These are phyloP conservation scores for Geothlypis trichas DNA, from an alignment of 2,113 vertebrate genomes.

Conservation along the genomic window DNA sequence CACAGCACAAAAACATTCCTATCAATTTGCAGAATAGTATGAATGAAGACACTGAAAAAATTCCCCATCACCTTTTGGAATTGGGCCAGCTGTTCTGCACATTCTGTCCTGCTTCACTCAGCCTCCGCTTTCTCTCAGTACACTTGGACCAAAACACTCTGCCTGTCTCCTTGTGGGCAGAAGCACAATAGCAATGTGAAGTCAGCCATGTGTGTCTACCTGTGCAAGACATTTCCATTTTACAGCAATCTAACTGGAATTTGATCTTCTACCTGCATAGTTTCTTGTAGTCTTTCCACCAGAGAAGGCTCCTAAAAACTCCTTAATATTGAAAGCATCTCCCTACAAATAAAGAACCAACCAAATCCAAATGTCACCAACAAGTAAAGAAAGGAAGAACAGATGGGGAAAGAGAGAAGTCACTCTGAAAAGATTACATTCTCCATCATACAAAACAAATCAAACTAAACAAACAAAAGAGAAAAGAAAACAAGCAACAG, in stretches of 20 bases:
- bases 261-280: background rate
- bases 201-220: background rate
- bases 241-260: background rate
- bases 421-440: background rate
- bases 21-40: background rate
- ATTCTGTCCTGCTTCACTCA: background rate
- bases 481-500: background rate
- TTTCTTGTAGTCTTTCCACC: background rate
- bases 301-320: background rate
- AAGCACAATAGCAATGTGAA: fast-evolving
- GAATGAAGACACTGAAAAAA: background rate
- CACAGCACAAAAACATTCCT: background rate
- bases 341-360: background rate
- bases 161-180: background rate
- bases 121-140: background rate
- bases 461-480: background rate
- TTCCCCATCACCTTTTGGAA: background rate
- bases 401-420: background rate
- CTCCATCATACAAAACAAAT: background rate
- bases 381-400: background rate
- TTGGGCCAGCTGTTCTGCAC: background rate
- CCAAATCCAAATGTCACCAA: background rate
- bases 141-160: background rate
- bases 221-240: background rate
- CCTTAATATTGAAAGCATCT: background rate